Evolutionary conservation across 2,113 vertebrate genomes (phyloP).

Genomic region (Phylloscopus trochilus): DNA sequence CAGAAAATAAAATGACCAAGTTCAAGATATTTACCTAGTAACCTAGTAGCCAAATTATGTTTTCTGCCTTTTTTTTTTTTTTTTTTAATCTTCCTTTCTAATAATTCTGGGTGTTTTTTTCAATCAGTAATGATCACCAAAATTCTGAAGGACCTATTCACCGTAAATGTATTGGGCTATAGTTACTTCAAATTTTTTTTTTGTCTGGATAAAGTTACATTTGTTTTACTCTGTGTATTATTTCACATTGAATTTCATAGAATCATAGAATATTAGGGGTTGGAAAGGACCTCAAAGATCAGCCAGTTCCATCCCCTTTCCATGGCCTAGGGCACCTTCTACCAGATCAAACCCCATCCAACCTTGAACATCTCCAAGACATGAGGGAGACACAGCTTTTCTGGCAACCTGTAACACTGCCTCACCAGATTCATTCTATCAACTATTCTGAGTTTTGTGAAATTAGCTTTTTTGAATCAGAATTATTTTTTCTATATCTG

Average conservation of each 20-base stretch:
- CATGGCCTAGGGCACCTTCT: not conserved
- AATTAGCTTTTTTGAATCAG: not conserved
- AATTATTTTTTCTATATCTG: not conserved
- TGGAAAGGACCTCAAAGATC: not conserved
- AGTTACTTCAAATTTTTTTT: not conserved
- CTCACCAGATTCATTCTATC: not conserved
- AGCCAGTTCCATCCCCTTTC: not conserved
- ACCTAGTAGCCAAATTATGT: not conserved
- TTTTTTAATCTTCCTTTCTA: not conserved
- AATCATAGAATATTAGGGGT: not conserved
- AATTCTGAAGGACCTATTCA: not conserved
- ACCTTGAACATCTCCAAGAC: not conserved
- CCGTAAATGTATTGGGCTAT: not conserved
- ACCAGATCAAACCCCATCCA: not conserved
- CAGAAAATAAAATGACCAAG: not conserved
- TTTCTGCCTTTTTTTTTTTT: not conserved
- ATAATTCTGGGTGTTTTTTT: not conserved
- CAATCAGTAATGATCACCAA: not conserved
- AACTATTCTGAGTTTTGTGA: not conserved
- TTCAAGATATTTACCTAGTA: not conserved
- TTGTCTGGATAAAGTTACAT: not conserved
- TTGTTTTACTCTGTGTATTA: not conserved
- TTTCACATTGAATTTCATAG: not conserved
- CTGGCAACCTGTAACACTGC: no score
- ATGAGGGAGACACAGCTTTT: not conserved